Percentiles rank a stretch among this genome's conserved stretches.
phyloP scores from a whole-genome alignment of 1,140 invertebrate species.

The Harlomillsia oculata region DNA sequence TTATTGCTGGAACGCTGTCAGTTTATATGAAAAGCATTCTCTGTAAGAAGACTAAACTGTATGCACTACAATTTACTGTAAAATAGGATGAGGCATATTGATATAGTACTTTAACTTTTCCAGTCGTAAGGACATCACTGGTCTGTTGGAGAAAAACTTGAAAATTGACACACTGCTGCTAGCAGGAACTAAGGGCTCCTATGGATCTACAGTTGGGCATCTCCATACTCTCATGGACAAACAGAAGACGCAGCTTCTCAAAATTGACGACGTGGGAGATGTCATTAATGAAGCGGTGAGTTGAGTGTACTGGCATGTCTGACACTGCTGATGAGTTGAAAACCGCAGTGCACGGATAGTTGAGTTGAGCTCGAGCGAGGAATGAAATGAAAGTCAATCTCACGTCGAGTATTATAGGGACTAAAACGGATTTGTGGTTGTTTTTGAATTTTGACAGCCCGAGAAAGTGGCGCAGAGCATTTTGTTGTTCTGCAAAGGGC shows the following conservation, averaged over 20 bases:
- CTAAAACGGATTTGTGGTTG: no score
- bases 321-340: no score
- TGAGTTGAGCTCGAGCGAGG: no score
- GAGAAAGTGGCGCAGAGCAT: slow-evolving; percentile 70
- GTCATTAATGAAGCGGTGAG: slow-evolving; percentile 67
- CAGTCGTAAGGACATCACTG: slow-evolving; percentile 60
- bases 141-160: slow-evolving; percentile 49
- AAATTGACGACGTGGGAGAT: slow-evolving; percentile 68
- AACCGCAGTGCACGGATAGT: no score
- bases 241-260: slow-evolving; percentile 68
- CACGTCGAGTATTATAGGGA: no score
- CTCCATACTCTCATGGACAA: slow-evolving; percentile 67
- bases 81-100: no score
- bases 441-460: slow-evolving; percentile 51
- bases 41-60: no score
- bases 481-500: slow-evolving; percentile 69
- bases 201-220: slow-evolving; percentile 58
- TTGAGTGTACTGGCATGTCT: background rate
- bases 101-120: slow-evolving; percentile 27
- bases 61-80: no score
- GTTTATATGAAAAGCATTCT: no score
- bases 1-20: slow-evolving; percentile 5
- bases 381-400: no score
- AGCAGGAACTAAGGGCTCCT: slow-evolving; percentile 69
- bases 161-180: slow-evolving; percentile 68